A percentile compares a stretch with the other conserved stretches of the same genome.
phyloP scores from a whole-genome alignment of 1,140 invertebrate genomes.

The Anastrepha ludens region DNA sequence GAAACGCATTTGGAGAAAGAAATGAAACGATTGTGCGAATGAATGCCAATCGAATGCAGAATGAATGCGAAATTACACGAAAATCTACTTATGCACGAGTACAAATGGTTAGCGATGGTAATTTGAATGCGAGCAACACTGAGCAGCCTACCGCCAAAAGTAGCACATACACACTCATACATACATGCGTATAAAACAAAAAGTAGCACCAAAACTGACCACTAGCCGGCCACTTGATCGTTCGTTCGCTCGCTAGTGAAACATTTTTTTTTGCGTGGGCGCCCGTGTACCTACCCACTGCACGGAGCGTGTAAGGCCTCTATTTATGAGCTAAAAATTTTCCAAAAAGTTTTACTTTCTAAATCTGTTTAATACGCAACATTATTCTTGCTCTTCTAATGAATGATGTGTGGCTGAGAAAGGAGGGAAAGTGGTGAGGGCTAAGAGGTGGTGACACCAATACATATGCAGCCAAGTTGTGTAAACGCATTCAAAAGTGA shows the following conservation, averaged over 20 bases:
- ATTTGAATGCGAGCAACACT: conserved; percentile 29
- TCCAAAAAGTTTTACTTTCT: conserved; percentile 44
- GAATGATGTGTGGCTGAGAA: no score
- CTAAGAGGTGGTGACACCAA: not conserved
- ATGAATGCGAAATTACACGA: conserved; percentile 41
- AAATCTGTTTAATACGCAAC: not conserved
- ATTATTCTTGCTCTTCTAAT: not conserved
- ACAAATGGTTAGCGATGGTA: not conserved
- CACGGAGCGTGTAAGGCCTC: not conserved
- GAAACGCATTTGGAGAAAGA: not conserved
- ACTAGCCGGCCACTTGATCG: not conserved
- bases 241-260: not conserved
- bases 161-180: not conserved
- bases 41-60: conserved; percentile 1
- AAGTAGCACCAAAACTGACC: conserved; percentile 9
- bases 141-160: not conserved
- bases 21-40: not conserved
- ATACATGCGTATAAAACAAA: not conserved
- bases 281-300: not conserved
- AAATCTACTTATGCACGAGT: not conserved
- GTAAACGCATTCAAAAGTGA: conserved; percentile 36
- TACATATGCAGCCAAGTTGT: not conserved
- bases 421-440: not conserved
- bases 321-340: not conserved
- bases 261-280: not conserved